Evolutionary conservation across 2,888 invertebrate genomes (phyloP).

Genomic region (Sesia bembeciformis): DNA sequence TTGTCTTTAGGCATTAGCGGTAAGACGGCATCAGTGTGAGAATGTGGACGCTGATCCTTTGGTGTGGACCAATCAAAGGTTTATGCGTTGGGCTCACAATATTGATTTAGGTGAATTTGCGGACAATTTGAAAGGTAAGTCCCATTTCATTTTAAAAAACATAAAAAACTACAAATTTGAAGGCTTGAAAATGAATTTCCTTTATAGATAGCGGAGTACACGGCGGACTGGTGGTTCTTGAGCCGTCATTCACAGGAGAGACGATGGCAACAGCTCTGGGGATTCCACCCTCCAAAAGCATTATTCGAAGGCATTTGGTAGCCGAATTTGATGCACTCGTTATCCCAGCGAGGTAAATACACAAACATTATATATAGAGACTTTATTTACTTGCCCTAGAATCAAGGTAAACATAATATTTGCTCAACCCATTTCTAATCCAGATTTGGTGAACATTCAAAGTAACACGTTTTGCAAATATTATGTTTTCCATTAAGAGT

Average conservation of each 20-base stretch:
- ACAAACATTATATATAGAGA: not conserved
- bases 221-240: conserved; percentile 93
- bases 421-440: conserved; percentile 12
- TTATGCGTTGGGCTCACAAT: conserved; percentile 94
- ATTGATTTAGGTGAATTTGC: conserved; percentile 96
- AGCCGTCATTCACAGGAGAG: conserved; percentile 95
- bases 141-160: not conserved
- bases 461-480: not conserved
- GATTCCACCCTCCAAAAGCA: conserved; percentile 93
- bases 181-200: not conserved
- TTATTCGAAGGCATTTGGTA: conserved; percentile 91
- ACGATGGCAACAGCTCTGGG: conserved; percentile 95
- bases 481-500: not conserved
- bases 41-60: conserved; percentile 91
- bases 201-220: conserved; percentile 92
- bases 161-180: too few relatives aligned
- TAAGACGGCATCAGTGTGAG: conserved; percentile 91
- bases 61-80: conserved; percentile 96
- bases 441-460: not conserved
- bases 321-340: conserved; percentile 93
- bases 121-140: conserved; percentile 89
- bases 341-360: conserved; percentile 89
- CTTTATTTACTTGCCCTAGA: not conserved
- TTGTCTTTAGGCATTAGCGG: conserved; percentile 81
- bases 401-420: conserved; percentile 30